A percentile compares a stretch with the other conserved stretches of the same genome.
Evolutionary conservation across 2,113 vertebrate genomes (phyloP).

Genomic region (Phyllopteryx taeniolatus): DNA sequence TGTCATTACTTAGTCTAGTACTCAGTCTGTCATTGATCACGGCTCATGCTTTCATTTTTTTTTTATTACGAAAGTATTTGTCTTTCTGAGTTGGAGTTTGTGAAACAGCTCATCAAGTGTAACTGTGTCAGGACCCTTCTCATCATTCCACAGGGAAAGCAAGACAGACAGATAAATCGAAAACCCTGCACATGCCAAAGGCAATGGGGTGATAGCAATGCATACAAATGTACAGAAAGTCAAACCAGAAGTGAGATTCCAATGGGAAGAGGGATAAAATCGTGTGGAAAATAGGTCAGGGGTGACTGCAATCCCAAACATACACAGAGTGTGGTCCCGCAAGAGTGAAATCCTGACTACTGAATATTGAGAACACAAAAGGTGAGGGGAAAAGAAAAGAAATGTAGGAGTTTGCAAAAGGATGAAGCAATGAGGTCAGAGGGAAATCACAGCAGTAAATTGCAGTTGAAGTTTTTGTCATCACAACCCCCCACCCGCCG

Average conservation of each 20-base stretch:
- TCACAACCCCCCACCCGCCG: neutral
- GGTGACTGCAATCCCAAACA: conserved; percentile 49
- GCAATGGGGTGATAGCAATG: conserved; percentile 20
- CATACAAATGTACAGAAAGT: conserved; percentile 40
- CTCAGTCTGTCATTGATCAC: conserved; percentile 39
- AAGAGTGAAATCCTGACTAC: conserved; percentile 38
- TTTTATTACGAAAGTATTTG: neutral
- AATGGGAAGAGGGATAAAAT: conserved; percentile 23
- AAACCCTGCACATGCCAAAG: conserved; percentile 17
- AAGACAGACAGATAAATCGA: conserved; percentile 24
- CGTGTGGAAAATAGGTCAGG: conserved; percentile 68
- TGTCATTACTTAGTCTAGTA: conserved; percentile 50
- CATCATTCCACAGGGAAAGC: conserved; percentile 10
- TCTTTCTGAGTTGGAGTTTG: neutral
- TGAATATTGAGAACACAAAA: conserved; percentile 22
- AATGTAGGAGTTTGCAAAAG: conserved; percentile 18
- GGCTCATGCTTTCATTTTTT: conserved; percentile 3
- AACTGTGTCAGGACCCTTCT: neutral
- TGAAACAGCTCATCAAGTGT: conserved; percentile 9
- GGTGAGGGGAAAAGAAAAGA: conserved; percentile 4
- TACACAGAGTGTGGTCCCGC: conserved; percentile 34
- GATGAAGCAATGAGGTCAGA: conserved; percentile 3
- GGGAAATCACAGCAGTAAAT: neutral
- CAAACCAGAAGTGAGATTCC: conserved; percentile 20
- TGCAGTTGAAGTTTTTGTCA: neutral